phyloP scores from a whole-genome alignment of 2,888 invertebrate species.

The Rhagophthalmus giganteus region DNA sequence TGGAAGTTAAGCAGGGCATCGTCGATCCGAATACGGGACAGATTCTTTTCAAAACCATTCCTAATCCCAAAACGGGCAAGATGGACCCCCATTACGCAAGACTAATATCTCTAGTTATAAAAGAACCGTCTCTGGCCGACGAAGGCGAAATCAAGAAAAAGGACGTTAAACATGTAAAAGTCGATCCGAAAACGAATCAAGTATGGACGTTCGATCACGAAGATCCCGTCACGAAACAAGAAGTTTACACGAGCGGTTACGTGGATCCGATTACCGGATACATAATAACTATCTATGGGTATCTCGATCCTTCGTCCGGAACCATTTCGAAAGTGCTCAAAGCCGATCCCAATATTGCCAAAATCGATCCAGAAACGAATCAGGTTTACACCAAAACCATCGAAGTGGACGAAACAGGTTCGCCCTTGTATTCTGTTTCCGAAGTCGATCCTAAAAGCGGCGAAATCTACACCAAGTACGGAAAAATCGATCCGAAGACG shows the following conservation, averaged over 20 bases:
- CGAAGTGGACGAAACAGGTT: slow-evolving; percentile 59
- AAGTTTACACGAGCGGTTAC: slow-evolving; percentile 65
- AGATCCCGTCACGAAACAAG: too few relatives aligned
- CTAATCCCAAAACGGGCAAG: slow-evolving; percentile 63
- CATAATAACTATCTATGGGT: slow-evolving; percentile 49
- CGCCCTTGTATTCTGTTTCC: slow-evolving; percentile 61
- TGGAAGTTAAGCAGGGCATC: slow-evolving; percentile 65
- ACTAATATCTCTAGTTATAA: slow-evolving; percentile 58
- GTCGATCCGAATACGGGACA: slow-evolving; percentile 64
- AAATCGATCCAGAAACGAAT: slow-evolving; percentile 64
- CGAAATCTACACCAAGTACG: slow-evolving; percentile 61
- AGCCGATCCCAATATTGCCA: slow-evolving; percentile 60
- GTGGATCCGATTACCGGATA: slow-evolving; percentile 66
- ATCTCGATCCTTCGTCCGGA: slow-evolving; percentile 45
- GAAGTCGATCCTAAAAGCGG: slow-evolving; percentile 61
- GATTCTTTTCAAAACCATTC: slow-evolving; percentile 62
- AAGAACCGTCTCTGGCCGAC: slow-evolving; percentile 46
- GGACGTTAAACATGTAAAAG: too few relatives aligned
- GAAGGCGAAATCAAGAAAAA: slow-evolving; percentile 33
- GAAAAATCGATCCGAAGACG: slow-evolving; percentile 57
- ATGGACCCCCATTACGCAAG: slow-evolving; percentile 50
- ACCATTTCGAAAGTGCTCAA: slow-evolving; percentile 58
- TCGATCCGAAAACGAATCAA: slow-evolving; percentile 58
- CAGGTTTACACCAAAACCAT: slow-evolving; percentile 61
- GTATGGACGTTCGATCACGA: slow-evolving; percentile 67